Evolutionary conservation across 2,113 vertebrate species (phyloP).

Genomic region (Bos indicus): DNA sequence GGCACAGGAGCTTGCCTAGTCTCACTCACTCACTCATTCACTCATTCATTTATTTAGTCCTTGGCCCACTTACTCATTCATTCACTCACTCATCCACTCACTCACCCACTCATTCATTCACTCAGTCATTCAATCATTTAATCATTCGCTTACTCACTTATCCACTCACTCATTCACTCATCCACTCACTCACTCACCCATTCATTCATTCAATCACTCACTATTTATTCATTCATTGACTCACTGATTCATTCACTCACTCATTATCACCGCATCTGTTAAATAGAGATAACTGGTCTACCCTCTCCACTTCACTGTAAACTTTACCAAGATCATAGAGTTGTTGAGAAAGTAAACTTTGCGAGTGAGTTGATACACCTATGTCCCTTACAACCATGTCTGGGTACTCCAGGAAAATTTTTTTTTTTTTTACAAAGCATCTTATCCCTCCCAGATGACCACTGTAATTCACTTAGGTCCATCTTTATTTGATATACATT

Average conservation of each 20-base stretch:
- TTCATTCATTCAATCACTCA: rapidly evolving
- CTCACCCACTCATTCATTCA: rapidly evolving
- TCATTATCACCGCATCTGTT: rapidly evolving
- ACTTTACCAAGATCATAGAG: background rate
- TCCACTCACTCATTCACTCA: too few relatives aligned
- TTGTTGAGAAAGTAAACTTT: rapidly evolving
- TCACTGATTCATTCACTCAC: background rate
- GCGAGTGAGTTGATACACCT: rapidly evolving
- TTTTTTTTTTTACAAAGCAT: background rate
- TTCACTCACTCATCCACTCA: rapidly evolving
- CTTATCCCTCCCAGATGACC: rapidly evolving
- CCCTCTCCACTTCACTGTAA: rapidly evolving
- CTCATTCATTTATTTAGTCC: too few relatives aligned
- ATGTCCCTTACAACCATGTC: rapidly evolving
- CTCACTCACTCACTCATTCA: background rate
- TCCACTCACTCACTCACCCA: too few relatives aligned
- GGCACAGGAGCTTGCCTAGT: rapidly evolving
- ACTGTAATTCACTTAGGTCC: rapidly evolving
- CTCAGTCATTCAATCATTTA: rapidly evolving
- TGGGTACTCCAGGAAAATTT: rapidly evolving
- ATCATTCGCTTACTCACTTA: rapidly evolving
- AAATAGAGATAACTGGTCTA: rapidly evolving
- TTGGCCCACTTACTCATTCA: background rate
- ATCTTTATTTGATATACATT: rapidly evolving
- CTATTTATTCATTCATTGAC: too few relatives aligned